These are phyloP conservation scores for Chrysolina oricalcia DNA, from an alignment of 2,888 invertebrate genomes.

Conservation along the genomic window DNA sequence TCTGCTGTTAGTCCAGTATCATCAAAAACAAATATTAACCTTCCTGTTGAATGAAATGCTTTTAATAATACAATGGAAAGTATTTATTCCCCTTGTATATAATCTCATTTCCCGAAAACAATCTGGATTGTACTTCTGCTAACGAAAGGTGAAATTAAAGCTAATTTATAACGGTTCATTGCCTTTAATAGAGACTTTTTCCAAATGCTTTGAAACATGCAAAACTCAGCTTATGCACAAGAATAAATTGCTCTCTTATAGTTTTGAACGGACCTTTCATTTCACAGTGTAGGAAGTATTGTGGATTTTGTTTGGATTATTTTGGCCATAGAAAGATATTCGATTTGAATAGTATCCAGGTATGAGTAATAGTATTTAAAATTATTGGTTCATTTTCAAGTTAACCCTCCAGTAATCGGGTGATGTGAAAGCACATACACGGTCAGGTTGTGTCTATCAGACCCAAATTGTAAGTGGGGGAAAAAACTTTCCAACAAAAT, in stretches of 20 bases:
- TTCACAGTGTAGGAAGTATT: not conserved
- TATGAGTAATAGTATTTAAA: not conserved
- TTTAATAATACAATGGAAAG: slow-evolving; percentile 40
- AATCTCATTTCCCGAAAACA: slow-evolving; percentile 47
- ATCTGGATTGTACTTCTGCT: slow-evolving; percentile 44
- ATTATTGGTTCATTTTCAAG: too few relatives aligned
- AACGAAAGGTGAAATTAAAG: slow-evolving; percentile 46
- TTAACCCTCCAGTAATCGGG: too few relatives aligned
- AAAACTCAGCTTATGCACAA: slow-evolving; percentile 47
- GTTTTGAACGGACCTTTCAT: slow-evolving; percentile 36
- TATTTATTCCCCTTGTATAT: slow-evolving; percentile 37
- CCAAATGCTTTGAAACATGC: slow-evolving; percentile 48
- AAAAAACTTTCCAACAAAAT: too few relatives aligned
- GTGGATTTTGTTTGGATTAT: not conserved
- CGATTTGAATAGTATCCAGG: not conserved
- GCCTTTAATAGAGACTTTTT: slow-evolving; percentile 45
- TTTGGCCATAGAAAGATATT: not conserved
- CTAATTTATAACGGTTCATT: slow-evolving; percentile 44
- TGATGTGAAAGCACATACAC: too few relatives aligned
- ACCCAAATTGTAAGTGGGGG: too few relatives aligned
- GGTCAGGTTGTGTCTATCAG: too few relatives aligned
- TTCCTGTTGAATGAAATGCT: slow-evolving; percentile 28
- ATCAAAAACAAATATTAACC: slow-evolving; percentile 37
- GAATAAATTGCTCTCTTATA: slow-evolving; percentile 47
- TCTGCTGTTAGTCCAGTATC: not conserved